Evolutionary conservation across 1,140 invertebrate species (phyloP).

Genomic region (Trypoxylus dichotomus): DNA sequence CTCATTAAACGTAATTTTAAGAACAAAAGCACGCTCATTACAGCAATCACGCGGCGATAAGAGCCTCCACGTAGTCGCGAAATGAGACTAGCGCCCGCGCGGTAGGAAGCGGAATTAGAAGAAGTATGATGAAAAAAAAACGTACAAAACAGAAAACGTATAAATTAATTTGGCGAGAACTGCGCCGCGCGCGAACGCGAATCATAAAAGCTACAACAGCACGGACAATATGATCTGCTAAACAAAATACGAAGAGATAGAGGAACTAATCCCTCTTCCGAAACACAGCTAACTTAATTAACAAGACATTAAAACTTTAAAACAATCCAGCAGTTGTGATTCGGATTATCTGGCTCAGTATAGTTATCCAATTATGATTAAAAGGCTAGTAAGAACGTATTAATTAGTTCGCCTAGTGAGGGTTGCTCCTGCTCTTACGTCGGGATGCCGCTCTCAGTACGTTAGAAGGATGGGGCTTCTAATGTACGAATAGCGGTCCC

Average conservation of each 20-base stretch:
- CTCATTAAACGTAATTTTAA: constrained; percentile 6
- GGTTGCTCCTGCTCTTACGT: constrained; percentile 17
- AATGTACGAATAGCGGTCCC: constrained; percentile 41
- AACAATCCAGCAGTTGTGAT: constrained; percentile 44
- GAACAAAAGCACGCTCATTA: constrained; percentile 18
- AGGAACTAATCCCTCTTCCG: constrained; percentile 11
- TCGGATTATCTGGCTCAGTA: constrained; percentile 45
- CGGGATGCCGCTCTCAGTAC: constrained; percentile 15
- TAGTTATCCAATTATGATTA: constrained; percentile 53
- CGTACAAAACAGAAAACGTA: neutral
- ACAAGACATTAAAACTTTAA: constrained; percentile 51
- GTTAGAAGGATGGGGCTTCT: constrained; percentile 34
- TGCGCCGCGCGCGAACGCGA: neutral
- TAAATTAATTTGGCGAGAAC: constrained; percentile 11
- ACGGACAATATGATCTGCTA: neutral
- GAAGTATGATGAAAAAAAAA: neutral
- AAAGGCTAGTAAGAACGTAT: constrained; percentile 52
- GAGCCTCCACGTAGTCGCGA: neutral
- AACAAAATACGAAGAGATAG: neutral
- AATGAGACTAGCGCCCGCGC: neutral
- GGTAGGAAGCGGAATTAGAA: neutral
- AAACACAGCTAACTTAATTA: constrained; percentile 46
- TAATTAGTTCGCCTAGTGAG: constrained; percentile 45
- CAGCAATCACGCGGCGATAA: neutral
- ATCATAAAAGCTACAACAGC: neutral